phyloP scores from a whole-genome alignment of 2,797 vertebrate genomes.

The Gorsachius magnificus region DNA sequence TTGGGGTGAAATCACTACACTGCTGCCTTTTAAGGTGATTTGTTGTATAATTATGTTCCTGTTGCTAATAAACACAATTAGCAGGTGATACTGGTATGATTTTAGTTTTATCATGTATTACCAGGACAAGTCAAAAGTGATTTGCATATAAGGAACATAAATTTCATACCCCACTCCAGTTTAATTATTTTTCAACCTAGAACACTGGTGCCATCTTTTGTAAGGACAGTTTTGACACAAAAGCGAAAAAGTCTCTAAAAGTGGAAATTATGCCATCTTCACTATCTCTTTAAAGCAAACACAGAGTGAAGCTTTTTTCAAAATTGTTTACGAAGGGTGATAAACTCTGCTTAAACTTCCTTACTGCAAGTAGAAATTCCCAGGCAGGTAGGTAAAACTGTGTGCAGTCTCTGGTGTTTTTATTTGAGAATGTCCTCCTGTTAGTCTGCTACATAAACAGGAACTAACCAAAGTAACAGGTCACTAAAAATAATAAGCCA shows the following conservation, averaged over 20 bases:
- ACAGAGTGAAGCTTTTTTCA: not conserved
- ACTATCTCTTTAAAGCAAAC: constrained; percentile 9
- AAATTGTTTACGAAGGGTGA: not conserved
- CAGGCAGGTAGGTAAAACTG: not conserved
- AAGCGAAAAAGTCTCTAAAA: not conserved
- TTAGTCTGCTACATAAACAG: not conserved
- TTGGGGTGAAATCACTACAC: not conserved
- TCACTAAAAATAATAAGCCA: not conserved
- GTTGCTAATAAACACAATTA: not conserved
- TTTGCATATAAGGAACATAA: not conserved
- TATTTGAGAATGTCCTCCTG: not conserved
- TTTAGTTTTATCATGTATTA: not conserved
- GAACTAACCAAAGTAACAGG: not conserved
- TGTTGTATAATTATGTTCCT: not conserved
- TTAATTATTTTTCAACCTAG: not conserved
- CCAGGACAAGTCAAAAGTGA: not conserved
- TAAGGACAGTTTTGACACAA: not conserved
- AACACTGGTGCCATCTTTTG: not conserved
- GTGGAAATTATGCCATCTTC: not conserved
- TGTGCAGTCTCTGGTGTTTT: not conserved
- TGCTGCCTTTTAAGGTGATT: not conserved
- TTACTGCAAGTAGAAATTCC: not conserved
- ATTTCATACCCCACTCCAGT: not conserved
- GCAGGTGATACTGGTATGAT: not conserved
- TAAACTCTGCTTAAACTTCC: constrained; percentile 4